These are phyloP conservation scores for Stenichneumon culpator DNA, from an alignment of 2,888 invertebrate species.

Conservation along the genomic window DNA sequence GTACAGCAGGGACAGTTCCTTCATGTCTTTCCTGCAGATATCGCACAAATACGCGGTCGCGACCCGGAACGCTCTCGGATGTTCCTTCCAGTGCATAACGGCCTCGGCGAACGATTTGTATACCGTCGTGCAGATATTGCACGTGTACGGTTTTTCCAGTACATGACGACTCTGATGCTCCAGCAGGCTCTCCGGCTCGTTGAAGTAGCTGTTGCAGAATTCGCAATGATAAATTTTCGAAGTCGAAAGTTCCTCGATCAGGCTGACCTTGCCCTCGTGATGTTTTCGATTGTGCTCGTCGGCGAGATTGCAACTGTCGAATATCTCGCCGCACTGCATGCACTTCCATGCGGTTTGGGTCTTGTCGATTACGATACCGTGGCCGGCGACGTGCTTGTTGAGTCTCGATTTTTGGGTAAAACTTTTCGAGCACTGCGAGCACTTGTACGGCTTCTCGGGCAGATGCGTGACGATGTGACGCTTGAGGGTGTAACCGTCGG, in stretches of 20 bases:
- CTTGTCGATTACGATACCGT: slow-evolving; percentile 75
- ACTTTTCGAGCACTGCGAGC: slow-evolving; percentile 77
- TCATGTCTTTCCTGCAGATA: slow-evolving; percentile 85
- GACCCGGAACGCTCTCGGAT: slow-evolving; percentile 85
- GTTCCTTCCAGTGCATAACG: slow-evolving; percentile 87
- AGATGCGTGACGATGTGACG: slow-evolving; percentile 79
- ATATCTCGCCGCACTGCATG: slow-evolving; percentile 75
- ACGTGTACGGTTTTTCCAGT: slow-evolving; percentile 85
- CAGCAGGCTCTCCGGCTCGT: slow-evolving; percentile 85
- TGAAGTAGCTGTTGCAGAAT: slow-evolving; percentile 88
- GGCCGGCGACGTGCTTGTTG: slow-evolving; percentile 77
- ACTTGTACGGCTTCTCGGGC: slow-evolving; percentile 79
- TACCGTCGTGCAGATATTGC: slow-evolving; percentile 84
- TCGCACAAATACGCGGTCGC: slow-evolving; percentile 85
- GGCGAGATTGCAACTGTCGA: slow-evolving; percentile 71
- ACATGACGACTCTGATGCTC: slow-evolving; percentile 85
- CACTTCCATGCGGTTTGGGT: slow-evolving; percentile 78
- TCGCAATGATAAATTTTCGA: slow-evolving; percentile 87
- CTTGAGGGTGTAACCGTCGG: slow-evolving; percentile 79
- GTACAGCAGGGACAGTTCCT: slow-evolving; percentile 86
- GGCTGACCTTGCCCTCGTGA: slow-evolving; percentile 72
- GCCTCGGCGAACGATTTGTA: slow-evolving; percentile 86
- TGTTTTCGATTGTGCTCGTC: slow-evolving; percentile 72
- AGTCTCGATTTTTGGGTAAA: slow-evolving; percentile 79
- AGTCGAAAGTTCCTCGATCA: slow-evolving; percentile 74